Conservation (phyloP, 2,113 vertebrate species). For the Cyphomyrus plagiostoma region DNA sequence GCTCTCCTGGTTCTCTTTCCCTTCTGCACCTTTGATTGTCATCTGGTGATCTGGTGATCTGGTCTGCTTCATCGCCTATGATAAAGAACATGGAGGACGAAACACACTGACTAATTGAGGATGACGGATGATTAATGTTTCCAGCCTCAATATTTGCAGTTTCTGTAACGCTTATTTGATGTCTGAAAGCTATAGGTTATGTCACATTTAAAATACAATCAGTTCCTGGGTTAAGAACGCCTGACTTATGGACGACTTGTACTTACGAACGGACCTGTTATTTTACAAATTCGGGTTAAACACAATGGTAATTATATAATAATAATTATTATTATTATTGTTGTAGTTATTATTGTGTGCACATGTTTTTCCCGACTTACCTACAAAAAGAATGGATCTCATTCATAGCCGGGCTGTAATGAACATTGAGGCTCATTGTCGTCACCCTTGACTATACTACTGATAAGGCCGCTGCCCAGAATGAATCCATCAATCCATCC, state of each 20-base stretch:
- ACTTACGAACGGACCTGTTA: background rate
- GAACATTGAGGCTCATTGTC: background rate
- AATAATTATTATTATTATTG: background rate
- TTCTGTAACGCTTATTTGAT: background rate
- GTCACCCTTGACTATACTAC: background rate
- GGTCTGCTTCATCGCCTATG: background rate
- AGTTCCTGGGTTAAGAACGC: background rate
- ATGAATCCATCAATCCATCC: background rate
- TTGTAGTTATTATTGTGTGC: background rate
- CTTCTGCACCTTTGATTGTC: background rate
- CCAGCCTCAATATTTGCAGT: background rate
- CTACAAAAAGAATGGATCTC: too few relatives aligned
- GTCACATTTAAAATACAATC: background rate
- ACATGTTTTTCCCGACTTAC: too few relatives aligned
- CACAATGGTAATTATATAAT: background rate
- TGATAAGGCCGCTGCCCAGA: background rate
- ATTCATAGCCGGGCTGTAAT: too few relatives aligned
- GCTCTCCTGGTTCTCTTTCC: background rate
- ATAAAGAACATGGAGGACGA: background rate
- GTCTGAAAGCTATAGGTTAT: background rate
- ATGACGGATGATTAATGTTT: background rate
- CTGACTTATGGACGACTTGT: background rate
- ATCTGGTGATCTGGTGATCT: background rate
- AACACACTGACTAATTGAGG: background rate
- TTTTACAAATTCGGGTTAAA: background rate